Evolutionary conservation across 1,140 invertebrate genomes (phyloP).

Genomic region (Cyclargus thomasi): DNA sequence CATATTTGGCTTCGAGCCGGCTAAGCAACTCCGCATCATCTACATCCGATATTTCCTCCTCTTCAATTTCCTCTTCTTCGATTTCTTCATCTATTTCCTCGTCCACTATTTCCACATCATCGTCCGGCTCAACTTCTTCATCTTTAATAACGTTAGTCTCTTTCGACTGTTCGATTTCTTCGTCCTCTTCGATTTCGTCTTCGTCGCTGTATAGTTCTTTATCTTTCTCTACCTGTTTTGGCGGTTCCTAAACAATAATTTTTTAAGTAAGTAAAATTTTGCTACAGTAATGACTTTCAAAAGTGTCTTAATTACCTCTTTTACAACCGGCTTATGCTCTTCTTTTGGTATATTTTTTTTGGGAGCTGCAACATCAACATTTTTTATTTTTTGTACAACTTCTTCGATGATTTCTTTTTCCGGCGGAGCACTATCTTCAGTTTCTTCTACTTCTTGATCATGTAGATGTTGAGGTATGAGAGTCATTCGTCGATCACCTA

Average conservation of each 20-base stretch:
- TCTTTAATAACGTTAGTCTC: slow-evolving; percentile 6
- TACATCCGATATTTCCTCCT: slow-evolving; percentile 78
- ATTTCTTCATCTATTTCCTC: slow-evolving; percentile 69
- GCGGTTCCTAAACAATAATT: slow-evolving; percentile 9
- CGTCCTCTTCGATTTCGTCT: slow-evolving; percentile 50
- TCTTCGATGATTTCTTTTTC: slow-evolving; percentile 22
- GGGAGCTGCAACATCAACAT: background rate
- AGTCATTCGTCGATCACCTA: slow-evolving; percentile 55
- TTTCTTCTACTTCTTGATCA: slow-evolving; percentile 18
- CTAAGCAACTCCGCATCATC: slow-evolving; percentile 80
- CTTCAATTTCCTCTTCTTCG: slow-evolving; percentile 66
- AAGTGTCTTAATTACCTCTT: slow-evolving; percentile 18
- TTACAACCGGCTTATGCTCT: slow-evolving; percentile 7
- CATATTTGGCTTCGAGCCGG: slow-evolving; percentile 83
- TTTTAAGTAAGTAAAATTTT: background rate
- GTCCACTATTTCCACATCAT: slow-evolving; percentile 72
- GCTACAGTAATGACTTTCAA: slow-evolving; percentile 6
- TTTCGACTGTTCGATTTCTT: slow-evolving; percentile 40
- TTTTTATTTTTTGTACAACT: slow-evolving; percentile 19
- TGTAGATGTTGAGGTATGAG: slow-evolving; percentile 39
- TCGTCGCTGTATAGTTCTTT: slow-evolving; percentile 58
- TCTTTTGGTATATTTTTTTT: slow-evolving; percentile 10
- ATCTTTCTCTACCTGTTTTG: slow-evolving; percentile 25
- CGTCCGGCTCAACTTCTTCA: slow-evolving; percentile 40
- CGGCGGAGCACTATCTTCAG: slow-evolving; percentile 23